A percentile compares a stretch with the other conserved stretches of the same genome.
Conservation (phyloP, 2,113 vertebrate genomes). For the Pagrus major region DNA sequence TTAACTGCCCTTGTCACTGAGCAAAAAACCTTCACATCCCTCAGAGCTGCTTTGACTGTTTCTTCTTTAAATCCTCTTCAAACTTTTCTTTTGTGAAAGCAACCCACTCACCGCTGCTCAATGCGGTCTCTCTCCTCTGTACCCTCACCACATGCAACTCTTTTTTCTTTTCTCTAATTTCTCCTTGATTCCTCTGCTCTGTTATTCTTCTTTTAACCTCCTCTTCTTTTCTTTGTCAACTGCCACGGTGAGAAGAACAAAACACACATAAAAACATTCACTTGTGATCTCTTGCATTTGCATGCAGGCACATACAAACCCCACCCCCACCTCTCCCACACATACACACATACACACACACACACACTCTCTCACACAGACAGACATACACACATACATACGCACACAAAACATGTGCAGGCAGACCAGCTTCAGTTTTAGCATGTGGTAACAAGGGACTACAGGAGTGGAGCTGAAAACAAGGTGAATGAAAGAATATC, state of each 20-base stretch:
- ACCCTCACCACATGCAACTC: conserved; percentile 6
- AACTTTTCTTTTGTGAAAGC: conserved; percentile 47
- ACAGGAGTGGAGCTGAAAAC: background rate
- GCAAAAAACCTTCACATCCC: conserved; percentile 28
- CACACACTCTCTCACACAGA: background rate
- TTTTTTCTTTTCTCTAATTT: conserved; percentile 39
- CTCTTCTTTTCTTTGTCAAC: conserved; percentile 19
- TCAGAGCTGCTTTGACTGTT: conserved; percentile 15
- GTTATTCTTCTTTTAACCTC: conserved; percentile 40
- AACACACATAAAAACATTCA: conserved; percentile 7
- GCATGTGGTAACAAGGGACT: background rate
- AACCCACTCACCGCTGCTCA: conserved; percentile 41
- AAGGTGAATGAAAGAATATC: background rate
- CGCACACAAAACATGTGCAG: background rate
- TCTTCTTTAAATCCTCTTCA: conserved; percentile 52
- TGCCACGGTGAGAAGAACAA: conserved; percentile 25
- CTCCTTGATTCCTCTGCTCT: conserved; percentile 45
- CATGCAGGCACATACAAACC: background rate
- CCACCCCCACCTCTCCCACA: too few species aligned
- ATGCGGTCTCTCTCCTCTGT: conserved; percentile 22
- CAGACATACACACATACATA: background rate
- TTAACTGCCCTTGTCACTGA: conserved; percentile 8
- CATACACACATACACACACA: background rate
- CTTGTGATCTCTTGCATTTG: conserved; percentile 4
- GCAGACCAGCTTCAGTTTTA: conserved; percentile 13